Base-by-base conservation (phyloP, 2,797 vertebrate genomes). In the Lophotriccus pileatus region DNA sequence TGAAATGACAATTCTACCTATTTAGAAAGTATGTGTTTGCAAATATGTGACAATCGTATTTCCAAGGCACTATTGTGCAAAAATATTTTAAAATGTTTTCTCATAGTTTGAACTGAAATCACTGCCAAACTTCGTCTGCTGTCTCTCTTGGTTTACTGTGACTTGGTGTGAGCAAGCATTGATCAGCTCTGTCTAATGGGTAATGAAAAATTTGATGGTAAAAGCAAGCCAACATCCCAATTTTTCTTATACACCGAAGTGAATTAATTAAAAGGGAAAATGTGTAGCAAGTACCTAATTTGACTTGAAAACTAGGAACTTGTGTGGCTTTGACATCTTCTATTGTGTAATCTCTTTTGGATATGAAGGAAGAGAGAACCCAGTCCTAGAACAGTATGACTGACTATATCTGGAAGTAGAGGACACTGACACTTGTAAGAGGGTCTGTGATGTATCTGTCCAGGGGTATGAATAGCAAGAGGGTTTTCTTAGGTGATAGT, bases 331-430 rank as follows among this genome's bases (percentile, higher is more conserved):
- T 77, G 43, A 41, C 12, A 39, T 62, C 14, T 69, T 60, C 14
- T 73, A 0, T 64, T 87, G 24, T 4, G 4, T 84, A 28, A 34
- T 56, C 9, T 25, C 10, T 41, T 16, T 44, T 0, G 0, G 14
- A 20, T 75, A 10, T 39, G 64, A 37, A 77, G 53, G 72, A 74
- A 53, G 22, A 47, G 39, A 34, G 72, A 67, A 32, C 5, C 5
- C 0, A 1, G 9, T 36, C n/a, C 23, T 52, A 28, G 36, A 85
- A 25, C 60, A 80, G n/a, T 4, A 2, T 64, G 52, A 64, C 17
- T 70, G 60, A 74, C 50, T 66, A 0, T 77, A 7, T 63, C 27
- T 85, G 23, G 36, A 68, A 83, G 11, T 27, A 68, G 47, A 62
- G 30, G 25, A 75, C 53, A 56, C 13, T 62, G 28, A 11, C 22